These are phyloP conservation scores for Setipinna tenuifilis DNA, from an alignment of 2,797 vertebrate species.

Conservation along the genomic window DNA sequence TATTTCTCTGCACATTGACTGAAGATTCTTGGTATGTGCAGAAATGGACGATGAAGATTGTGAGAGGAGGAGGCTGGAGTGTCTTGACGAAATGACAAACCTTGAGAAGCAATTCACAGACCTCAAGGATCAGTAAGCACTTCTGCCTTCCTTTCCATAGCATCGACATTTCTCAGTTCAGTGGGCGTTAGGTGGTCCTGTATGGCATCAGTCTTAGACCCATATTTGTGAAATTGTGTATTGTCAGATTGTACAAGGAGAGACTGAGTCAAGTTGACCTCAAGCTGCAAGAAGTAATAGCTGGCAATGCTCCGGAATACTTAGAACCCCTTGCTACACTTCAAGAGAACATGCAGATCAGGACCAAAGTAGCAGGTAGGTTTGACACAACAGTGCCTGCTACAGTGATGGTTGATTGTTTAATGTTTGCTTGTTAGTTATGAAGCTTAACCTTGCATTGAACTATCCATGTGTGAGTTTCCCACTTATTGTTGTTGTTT, in stretches of 20 bases:
- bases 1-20: not conserved
- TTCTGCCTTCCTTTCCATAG: not conserved
- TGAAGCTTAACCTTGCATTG: not conserved
- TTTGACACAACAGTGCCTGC: not conserved
- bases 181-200: too few species aligned
- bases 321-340: conserved; percentile 95
- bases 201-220: not conserved
- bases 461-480: not conserved
- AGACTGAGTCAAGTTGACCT: conserved; percentile 96
- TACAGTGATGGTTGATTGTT: not conserved
- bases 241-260: conserved; percentile 94
- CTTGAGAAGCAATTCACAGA: conserved; percentile 99
- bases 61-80: conserved; percentile 97
- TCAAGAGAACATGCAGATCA: conserved; percentile 99
- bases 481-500: not conserved
- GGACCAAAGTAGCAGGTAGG: conserved; percentile 97
- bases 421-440: not conserved
- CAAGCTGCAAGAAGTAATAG: conserved; percentile 97
- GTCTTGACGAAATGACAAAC: conserved; percentile 98
- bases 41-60: conserved; percentile 99
- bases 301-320: conserved; percentile 95
- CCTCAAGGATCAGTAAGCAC: conserved; percentile 97
- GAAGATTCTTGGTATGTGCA: conserved; percentile 59
- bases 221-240: not conserved
- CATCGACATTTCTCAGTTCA: not conserved